Conservation (phyloP, 1,140 invertebrate species). For the Lepidurus couesii region DNA sequence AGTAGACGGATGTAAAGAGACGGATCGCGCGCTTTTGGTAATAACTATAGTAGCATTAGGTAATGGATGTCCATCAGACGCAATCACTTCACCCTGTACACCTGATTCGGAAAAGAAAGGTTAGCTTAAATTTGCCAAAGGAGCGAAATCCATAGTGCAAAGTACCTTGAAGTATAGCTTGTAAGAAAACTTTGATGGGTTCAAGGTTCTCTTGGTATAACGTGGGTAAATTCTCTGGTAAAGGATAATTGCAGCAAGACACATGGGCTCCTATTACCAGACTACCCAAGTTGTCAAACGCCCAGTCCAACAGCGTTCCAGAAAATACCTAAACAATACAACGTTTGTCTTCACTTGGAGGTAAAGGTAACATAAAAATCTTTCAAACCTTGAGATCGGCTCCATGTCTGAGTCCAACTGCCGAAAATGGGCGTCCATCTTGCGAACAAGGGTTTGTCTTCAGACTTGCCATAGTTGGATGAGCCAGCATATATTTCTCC, state of each 20-base stretch:
- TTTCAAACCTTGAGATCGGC: slow-evolving; percentile 4
- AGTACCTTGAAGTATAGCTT: slow-evolving; percentile 36
- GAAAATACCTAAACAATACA: slow-evolving; percentile 44
- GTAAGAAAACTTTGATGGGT: slow-evolving; percentile 59
- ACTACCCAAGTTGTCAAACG: slow-evolving; percentile 19
- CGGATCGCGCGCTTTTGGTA: not conserved
- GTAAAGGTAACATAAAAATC: not conserved
- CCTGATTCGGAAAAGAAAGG: not conserved
- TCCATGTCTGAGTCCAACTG: slow-evolving; percentile 6
- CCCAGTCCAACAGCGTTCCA: slow-evolving; percentile 27
- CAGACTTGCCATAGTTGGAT: not conserved
- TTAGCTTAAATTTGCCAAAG: not conserved
- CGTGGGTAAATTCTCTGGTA: slow-evolving; percentile 54
- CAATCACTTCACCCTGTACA: not conserved
- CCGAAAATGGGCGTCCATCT: not conserved
- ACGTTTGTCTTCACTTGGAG: slow-evolving; percentile 26
- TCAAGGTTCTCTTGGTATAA: slow-evolving; percentile 69
- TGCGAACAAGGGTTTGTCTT: not conserved
- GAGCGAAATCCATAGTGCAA: not conserved
- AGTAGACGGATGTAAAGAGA: not conserved
- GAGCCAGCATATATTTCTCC: not conserved
- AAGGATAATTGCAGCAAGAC: slow-evolving; percentile 73
- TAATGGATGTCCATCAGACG: not conserved
- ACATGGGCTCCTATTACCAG: slow-evolving; percentile 45
- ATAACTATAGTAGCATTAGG: not conserved